Base-by-base conservation (phyloP, 1,140 invertebrate species). In the Aphelenchoides fujianensis region DNA sequence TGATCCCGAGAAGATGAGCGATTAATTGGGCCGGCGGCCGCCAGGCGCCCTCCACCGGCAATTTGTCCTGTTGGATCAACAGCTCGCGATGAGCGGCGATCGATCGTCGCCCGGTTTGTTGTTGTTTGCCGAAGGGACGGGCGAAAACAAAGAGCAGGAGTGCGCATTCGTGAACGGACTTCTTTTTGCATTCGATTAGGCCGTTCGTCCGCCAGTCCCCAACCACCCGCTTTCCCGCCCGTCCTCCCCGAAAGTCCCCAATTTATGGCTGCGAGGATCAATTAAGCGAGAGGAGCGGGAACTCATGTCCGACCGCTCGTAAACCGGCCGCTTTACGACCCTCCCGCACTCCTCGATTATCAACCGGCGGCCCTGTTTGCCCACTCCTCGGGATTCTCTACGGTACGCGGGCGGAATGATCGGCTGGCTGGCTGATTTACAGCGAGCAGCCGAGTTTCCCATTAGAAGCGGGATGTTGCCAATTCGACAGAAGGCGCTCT, bases 41-140 rank as follows among this genome's bases (percentile, higher is more conserved):
- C 41, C 41, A 48, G 41, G 12, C 41, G 41, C 23, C 41, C 41
- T 48, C 41, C 23, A 12, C 12, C 12, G 23, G 41, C 41, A 48
- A 48, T 48, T 48, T 48, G 41, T 48, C 23, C 12, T 48, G 41
- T 48, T 48, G 41, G 41, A 48, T 48, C 41, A 48, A 48, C 41
- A 48, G 23, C 23, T 23, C 41, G 12, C 41, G 23, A 23, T 48
- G 12, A 23, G 23, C 23, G 12, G 12, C 12, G 41, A 48, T 48
- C 23, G 41, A 48, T 48, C 12, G 23, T n/a, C n/a, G n/a, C n/a
- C n/a, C n/a, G n/a, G 12, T 48, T 48, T 48, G 41, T 23, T 12
- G 12, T 48, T 48, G 41, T 48, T 48, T 48, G 41, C 41, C n/a
- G n/a, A n/a, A n/a, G n/a, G n/a, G n/a, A n/a, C n/a, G n/a, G n/a